phyloP scores from a whole-genome alignment of 37 sponge, comb jelly and placozoan genomes.

The Petrosia ficiformis region DNA sequence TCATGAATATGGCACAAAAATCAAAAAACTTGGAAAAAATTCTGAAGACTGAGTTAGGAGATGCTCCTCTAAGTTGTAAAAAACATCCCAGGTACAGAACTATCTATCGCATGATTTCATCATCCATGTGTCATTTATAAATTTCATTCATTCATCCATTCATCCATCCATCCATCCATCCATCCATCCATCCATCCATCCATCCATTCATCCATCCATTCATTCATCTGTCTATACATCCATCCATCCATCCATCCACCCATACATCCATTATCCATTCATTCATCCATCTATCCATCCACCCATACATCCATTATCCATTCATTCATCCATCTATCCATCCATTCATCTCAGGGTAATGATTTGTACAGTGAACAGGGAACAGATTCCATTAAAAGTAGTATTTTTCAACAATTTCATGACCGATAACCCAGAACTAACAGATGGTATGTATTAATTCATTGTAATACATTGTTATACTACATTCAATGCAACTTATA shows the following conservation, averaged over 20 bases:
- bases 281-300: background rate
- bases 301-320: too few species aligned
- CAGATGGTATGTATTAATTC: background rate
- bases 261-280: too few species aligned
- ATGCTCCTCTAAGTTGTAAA: background rate
- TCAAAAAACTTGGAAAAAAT: conserved; percentile 37
- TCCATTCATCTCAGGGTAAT: conserved; percentile 25
- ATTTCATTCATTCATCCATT: too few species aligned
- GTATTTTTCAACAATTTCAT: conserved; percentile 65
- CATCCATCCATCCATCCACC: too few species aligned
- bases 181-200: background rate
- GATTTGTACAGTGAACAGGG: conserved; percentile 47
- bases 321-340: background rate
- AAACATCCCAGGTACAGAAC: background rate
- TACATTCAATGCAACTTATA: too few species aligned
- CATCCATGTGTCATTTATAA: too few species aligned
- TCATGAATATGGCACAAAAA: conserved; percentile 11
- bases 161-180: background rate
- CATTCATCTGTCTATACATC: background rate
- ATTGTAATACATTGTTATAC: background rate
- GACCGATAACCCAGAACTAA: background rate
- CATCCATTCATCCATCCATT: background rate
- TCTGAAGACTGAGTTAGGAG: conserved; percentile 33
- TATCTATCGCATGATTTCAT: too few species aligned
- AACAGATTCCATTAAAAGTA: conserved; percentile 32